A percentile compares a stretch with the other conserved stretches of the same genome.
Evolutionary conservation across 1,140 invertebrate species (phyloP).

Genomic region (Apis dorsata): DNA sequence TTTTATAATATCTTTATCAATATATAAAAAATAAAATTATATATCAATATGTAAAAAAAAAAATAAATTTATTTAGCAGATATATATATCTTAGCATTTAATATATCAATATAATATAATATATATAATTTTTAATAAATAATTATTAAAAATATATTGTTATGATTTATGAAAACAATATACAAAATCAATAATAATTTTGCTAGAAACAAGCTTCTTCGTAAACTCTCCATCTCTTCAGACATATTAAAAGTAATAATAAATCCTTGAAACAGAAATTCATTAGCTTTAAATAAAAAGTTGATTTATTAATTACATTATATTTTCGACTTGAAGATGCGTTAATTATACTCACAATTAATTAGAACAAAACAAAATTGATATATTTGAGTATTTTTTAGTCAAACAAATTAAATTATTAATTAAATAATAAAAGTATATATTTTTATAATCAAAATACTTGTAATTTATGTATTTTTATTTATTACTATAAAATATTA

Average conservation of each 20-base stretch:
- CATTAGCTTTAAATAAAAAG: constrained; percentile 14
- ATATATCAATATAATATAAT: not conserved
- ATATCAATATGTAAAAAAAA: too few species aligned
- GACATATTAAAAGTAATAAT: constrained; percentile 9
- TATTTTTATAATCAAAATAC: too few species aligned
- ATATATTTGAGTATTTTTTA: not conserved
- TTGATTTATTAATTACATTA: constrained; percentile 17
- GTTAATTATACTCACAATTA: constrained; percentile 10
- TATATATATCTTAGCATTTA: too few species aligned
- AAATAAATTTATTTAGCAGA: not conserved
- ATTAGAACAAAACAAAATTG: not conserved
- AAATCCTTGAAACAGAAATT: not conserved
- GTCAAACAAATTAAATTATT: too few species aligned
- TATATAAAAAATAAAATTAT: too few species aligned
- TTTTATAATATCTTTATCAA: too few species aligned
- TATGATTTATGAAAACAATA: not conserved
- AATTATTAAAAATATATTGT: too few species aligned
- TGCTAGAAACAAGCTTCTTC: too few species aligned
- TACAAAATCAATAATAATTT: not conserved
- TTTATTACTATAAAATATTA: not conserved
- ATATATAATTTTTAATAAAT: too few species aligned
- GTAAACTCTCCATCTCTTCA: not conserved
- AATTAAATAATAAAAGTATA: too few species aligned
- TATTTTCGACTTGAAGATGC: not conserved
- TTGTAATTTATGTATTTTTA: not conserved